phyloP scores from a whole-genome alignment of 2,113 vertebrate species.

The Aspiorhynchus laticeps region DNA sequence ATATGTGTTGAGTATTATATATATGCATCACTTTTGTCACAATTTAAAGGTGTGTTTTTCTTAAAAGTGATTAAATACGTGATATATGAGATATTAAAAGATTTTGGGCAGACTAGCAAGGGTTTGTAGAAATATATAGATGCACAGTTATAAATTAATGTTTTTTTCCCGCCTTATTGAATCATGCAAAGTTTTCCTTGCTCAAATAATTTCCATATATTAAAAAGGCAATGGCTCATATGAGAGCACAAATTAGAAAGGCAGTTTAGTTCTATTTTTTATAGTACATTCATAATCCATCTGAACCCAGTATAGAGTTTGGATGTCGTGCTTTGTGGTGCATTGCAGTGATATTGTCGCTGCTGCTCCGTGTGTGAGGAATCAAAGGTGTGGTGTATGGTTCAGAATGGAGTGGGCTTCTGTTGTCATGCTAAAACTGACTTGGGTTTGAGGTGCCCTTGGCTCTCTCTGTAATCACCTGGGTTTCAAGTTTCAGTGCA shows the following conservation, averaged over 20 bases:
- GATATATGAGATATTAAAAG: not conserved
- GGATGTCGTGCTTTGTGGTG: constrained; percentile 50
- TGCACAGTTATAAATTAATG: not conserved
- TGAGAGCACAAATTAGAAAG: not conserved
- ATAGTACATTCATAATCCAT: not conserved
- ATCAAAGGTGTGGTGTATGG: constrained; percentile 54
- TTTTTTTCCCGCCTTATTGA: not conserved
- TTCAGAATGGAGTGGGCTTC: constrained; percentile 40
- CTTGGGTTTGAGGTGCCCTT: constrained; percentile 67
- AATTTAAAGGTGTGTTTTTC: not conserved
- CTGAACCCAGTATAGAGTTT: not conserved
- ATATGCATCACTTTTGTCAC: not conserved
- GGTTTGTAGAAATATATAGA: not conserved
- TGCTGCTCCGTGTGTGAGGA: constrained; percentile 36
- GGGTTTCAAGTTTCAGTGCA: constrained; percentile 52
- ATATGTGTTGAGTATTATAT: no score
- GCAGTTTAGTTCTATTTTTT: not conserved
- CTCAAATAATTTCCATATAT: not conserved
- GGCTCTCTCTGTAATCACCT: constrained; percentile 54
- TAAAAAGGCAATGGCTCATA: not conserved
- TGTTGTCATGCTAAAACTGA: constrained; percentile 51
- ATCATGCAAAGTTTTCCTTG: not conserved
- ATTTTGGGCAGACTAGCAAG: not conserved
- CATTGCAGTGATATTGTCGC: constrained; percentile 57
- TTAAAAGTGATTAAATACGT: not conserved